Base-by-base conservation (phyloP, 2,113 vertebrate genomes). In the Aplodontia rufa region DNA sequence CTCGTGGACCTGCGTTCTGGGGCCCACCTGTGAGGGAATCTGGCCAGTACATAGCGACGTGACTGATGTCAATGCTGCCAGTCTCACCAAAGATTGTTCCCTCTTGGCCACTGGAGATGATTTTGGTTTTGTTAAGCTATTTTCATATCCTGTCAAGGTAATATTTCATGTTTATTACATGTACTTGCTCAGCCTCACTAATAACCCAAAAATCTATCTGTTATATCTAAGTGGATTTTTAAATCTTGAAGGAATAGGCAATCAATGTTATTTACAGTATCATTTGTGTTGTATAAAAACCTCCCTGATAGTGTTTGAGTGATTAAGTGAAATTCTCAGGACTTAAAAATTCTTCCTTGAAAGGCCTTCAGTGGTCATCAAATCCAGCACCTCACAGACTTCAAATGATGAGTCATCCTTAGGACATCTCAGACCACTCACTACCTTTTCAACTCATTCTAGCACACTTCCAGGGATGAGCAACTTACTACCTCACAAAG, bases 61-160 rank as follows among this genome's bases (percentile, higher is more conserved):
- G 93, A 99, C 99, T 0, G 98, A 99, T 0, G 99, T 99, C 4
- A 99, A 99, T 0, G 98, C 99, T 0, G 98, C 99, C 55, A 99
- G 99, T 35, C 99, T 99, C 85, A 99, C 99, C 58, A 99, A 99
- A 98, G 99, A 99, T n/a, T 90, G 96, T 26, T 98, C 98, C 19
- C 98, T 99, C 1, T 97, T 99, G 66, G 99, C 99, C 72, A 99
- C 99, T 0, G 99, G 99, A 76, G 99, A 99, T 40, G 99, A 99
- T 83, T 99, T 99, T 6, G 99, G 99, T 37, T 99, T 99, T 90
- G 98, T 99, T 66, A 99, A 99, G 96, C 99, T 99, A n/a, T 99
- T 99, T 95, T 98, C 98, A 42, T 99, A 99, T 94, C 99, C 99
- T 0, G 99, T 99, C 90, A 99, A 99, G 99, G 99, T 99, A 98